Evolutionary conservation across 2,797 vertebrate species (phyloP).

Genomic region (Otolemur crassicaudatus): DNA sequence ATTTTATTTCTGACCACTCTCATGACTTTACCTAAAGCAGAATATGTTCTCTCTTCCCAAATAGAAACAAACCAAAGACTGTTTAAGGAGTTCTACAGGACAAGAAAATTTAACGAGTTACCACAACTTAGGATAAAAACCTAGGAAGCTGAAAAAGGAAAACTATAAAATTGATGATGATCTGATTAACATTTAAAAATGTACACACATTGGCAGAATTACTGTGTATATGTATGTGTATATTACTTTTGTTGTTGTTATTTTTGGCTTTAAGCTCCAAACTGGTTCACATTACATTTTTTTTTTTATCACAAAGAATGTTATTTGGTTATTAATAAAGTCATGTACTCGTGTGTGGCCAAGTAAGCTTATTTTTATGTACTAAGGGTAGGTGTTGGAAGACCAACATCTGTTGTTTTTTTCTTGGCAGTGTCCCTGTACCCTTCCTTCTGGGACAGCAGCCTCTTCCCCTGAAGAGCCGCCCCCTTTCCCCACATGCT

Average conservation of each 20-base stretch:
- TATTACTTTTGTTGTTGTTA: background rate
- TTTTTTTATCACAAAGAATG: conserved; percentile 25
- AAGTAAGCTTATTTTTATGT: conserved; percentile 59
- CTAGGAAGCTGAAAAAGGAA: background rate
- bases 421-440: background rate
- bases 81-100: background rate
- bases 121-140: conserved; percentile 5
- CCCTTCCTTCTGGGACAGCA: background rate
- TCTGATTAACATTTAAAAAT: background rate
- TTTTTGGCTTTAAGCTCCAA: conserved; percentile 34
- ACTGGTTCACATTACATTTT: background rate
- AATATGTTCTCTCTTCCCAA: background rate
- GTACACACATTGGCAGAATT: background rate
- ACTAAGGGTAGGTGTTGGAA: background rate
- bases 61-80: background rate
- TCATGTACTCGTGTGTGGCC: background rate
- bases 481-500: background rate
- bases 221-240: background rate
- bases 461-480: background rate
- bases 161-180: background rate
- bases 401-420: conserved; percentile 68
- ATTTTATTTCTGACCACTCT: conserved; percentile 40
- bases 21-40: background rate
- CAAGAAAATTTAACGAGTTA: background rate
- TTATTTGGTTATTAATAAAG: conserved; percentile 63